These are phyloP conservation scores for Apis cerana DNA, from an alignment of 1,140 invertebrate genomes.

Conservation along the genomic window DNA sequence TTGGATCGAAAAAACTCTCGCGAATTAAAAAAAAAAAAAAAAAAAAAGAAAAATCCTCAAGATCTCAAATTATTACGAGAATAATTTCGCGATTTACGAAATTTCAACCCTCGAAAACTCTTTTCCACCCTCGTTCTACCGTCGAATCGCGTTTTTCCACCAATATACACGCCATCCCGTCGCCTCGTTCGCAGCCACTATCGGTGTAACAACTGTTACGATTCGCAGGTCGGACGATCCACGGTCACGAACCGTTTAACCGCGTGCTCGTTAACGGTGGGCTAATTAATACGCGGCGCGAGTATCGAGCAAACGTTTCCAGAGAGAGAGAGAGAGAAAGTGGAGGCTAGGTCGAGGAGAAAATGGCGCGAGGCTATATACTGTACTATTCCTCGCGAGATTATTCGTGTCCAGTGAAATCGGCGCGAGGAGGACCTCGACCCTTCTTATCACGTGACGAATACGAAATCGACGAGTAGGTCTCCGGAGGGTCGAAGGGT, in stretches of 20 bases:
- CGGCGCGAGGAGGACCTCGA: slow-evolving; percentile 26
- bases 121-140: slow-evolving; percentile 25
- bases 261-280: slow-evolving; percentile 63
- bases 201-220: slow-evolving; percentile 70
- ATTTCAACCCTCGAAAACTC: slow-evolving; percentile 46
- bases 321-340: neutral
- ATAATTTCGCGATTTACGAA: slow-evolving; percentile 20
- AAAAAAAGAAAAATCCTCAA: neutral
- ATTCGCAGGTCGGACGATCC: slow-evolving; percentile 65
- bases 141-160: slow-evolving; percentile 53
- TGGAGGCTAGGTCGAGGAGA: neutral
- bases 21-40: neutral
- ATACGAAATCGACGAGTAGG: slow-evolving; percentile 70
- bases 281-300: slow-evolving; percentile 69
- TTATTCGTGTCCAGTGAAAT: slow-evolving; percentile 34
- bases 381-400: neutral
- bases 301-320: slow-evolving; percentile 62
- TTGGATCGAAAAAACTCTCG: neutral
- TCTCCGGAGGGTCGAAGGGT: slow-evolving; percentile 62
- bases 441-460: slow-evolving; percentile 59
- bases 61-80: slow-evolving; percentile 26
- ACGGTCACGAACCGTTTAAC: slow-evolving; percentile 68
- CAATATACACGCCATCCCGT: slow-evolving; percentile 50
- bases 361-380: neutral
- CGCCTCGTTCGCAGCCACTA: slow-evolving; percentile 58